A percentile compares a stretch with the other conserved stretches of the same genome.
Conservation (phyloP, 2,888 invertebrate genomes). For the Cheilosia soror region DNA sequence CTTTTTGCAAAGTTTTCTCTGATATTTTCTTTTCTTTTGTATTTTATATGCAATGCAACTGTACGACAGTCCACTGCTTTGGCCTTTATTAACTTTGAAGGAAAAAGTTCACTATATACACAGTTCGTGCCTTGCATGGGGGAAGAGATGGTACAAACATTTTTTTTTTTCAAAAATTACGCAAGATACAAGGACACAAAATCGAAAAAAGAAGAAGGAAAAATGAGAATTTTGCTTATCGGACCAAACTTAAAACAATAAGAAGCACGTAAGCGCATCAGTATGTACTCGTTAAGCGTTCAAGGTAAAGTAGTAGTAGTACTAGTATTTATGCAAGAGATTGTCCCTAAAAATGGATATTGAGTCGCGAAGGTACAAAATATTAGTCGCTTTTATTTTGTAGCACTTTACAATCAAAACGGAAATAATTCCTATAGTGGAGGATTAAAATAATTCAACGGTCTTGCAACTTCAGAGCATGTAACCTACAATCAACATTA, state of each 20-base stretch:
- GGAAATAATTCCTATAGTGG: no score
- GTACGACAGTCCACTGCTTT: conserved; percentile 38
- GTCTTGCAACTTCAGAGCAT: no score
- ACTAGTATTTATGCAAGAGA: no score
- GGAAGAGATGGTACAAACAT: conserved; percentile 17
- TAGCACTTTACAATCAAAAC: no score
- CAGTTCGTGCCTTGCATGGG: conserved; percentile 43
- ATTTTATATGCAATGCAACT: conserved; percentile 41
- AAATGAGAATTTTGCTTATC: conserved; percentile 38
- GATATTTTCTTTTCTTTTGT: conserved; percentile 51
- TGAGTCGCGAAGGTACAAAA: no score
- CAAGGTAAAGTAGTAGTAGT: no score
- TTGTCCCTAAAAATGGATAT: no score
- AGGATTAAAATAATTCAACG: no score
- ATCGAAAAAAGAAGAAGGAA: conserved; percentile 6
- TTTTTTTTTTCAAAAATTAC: conserved; percentile 5
- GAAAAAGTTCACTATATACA: conserved; percentile 28
- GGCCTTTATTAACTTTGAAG: conserved; percentile 52
- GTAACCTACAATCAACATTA: no score
- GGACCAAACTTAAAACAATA: conserved; percentile 13
- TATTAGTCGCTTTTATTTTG: no score
- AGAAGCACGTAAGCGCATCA: conserved; percentile 18
- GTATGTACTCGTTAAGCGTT: background rate
- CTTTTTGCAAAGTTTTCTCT: conserved; percentile 21
- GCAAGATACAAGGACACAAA: conserved; percentile 10